Evolutionary conservation across 2,113 vertebrate species (phyloP).

Genomic region (Nasalis larvatus): DNA sequence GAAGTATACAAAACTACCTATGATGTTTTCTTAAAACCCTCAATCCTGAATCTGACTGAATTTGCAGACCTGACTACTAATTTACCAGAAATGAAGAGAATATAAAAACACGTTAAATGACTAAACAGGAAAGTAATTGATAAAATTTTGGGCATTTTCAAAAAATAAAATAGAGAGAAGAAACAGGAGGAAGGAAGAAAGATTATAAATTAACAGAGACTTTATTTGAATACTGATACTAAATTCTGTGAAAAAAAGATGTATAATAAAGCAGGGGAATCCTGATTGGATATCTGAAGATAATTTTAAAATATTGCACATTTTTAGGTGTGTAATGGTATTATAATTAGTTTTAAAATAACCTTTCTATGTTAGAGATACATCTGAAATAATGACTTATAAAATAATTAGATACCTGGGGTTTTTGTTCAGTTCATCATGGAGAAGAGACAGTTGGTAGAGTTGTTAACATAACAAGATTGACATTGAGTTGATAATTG

Average conservation of each 20-base stretch:
- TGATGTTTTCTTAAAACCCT: not conserved
- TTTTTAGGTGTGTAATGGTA: not conserved
- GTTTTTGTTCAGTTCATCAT: not conserved
- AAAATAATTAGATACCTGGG: not conserved
- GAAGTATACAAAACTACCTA: not conserved
- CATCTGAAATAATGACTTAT: not conserved
- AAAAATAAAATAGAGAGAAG: not conserved
- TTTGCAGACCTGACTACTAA: not conserved
- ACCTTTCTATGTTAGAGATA: not conserved
- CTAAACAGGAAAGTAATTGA: not conserved
- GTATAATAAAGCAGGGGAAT: not conserved
- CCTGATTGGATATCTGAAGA: not conserved
- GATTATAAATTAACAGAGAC: not conserved
- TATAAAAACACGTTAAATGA: not conserved
- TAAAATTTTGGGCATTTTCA: not conserved
- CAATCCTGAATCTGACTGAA: not conserved
- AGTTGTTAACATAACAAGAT: not conserved
- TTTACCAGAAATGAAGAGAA: not conserved
- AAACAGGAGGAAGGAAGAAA: not conserved
- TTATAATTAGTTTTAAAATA: not conserved
- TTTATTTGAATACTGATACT: not conserved
- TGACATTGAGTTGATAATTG: not conserved
- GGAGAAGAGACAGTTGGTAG: not conserved
- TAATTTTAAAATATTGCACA: not conserved
- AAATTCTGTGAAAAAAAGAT: not conserved